These are phyloP conservation scores for Chesias legatella DNA, from an alignment of 2,888 invertebrate genomes.

Conservation along the genomic window DNA sequence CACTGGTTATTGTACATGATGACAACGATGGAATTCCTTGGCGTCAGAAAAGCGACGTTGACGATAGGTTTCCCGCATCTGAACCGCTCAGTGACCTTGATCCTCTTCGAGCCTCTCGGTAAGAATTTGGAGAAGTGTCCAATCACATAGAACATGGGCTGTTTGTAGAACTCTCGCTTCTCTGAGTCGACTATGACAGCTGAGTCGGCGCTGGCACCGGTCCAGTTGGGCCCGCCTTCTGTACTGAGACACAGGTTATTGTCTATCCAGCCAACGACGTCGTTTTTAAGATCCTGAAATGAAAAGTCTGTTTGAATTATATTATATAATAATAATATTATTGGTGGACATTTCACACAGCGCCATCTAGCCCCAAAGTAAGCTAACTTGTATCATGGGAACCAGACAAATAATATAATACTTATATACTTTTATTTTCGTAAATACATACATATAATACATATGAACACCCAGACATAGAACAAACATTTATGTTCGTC, in stretches of 20 bases:
- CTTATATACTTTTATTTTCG: no score
- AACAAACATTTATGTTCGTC: no score
- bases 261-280: conserved; percentile 90
- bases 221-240: conserved; percentile 89
- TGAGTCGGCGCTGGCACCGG: conserved; percentile 86
- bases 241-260: conserved; percentile 90
- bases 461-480: no score
- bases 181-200: conserved; percentile 75
- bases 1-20: conserved; percentile 44
- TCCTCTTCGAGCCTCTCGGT: conserved; percentile 75
- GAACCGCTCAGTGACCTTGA: conserved; percentile 29
- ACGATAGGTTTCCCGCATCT: conserved; percentile 18
- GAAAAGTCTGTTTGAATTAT: no score
- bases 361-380: no score
- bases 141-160: conserved; percentile 91
- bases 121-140: conserved; percentile 88
- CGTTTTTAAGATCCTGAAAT: conserved; percentile 67
- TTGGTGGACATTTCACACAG: no score
- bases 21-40: conserved; percentile 42
- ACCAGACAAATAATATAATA: no score
- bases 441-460: no score
- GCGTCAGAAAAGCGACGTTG: conserved; percentile 44
- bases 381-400: no score
- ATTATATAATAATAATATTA: no score
- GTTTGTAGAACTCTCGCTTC: conserved; percentile 89